A percentile compares a stretch with the other conserved stretches of the same genome.
Evolutionary conservation across 2,888 invertebrate species (phyloP).

Genomic region (Lottia gigantea): DNA sequence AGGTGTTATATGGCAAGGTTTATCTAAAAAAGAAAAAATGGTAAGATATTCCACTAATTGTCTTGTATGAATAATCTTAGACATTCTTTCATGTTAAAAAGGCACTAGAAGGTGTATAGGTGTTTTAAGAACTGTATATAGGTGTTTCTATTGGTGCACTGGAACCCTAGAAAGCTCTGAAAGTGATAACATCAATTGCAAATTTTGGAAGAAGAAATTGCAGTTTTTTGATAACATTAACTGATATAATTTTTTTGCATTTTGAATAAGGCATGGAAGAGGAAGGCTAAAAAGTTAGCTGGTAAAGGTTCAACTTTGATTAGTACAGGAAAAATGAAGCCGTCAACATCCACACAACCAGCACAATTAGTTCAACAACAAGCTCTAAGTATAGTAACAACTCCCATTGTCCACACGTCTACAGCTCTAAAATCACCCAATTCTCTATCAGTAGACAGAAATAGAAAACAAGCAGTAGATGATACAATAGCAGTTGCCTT

Average conservation of each 20-base stretch:
- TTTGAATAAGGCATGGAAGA: constrained; percentile 78
- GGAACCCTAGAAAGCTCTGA: no score
- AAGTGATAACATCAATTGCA: no score
- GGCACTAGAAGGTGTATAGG: no score
- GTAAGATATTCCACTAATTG: constrained; percentile 54
- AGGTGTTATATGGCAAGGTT: constrained; percentile 89
- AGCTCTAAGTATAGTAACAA: constrained; percentile 14
- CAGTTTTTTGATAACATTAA: not conserved
- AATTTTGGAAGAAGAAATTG: not conserved
- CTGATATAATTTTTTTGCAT: not conserved
- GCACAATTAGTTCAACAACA: constrained; percentile 18
- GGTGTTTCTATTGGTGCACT: no score
- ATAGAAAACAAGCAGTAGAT: constrained; percentile 2
- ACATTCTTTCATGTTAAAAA: no score
- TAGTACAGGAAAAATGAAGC: constrained; percentile 64
- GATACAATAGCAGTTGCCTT: no score
- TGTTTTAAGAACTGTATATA: no score
- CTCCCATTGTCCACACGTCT: constrained; percentile 16
- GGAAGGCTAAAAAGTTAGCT: constrained; percentile 79
- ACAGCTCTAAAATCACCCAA: constrained; percentile 22
- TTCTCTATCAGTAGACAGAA: constrained; percentile 26
- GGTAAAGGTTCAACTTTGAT: constrained; percentile 70
- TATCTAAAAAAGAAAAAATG: constrained; percentile 73
- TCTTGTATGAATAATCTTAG: no score
- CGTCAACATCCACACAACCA: constrained; percentile 17